Evolutionary conservation across 2,888 invertebrate species (phyloP).

Genomic region (Epinotia nisella): DNA sequence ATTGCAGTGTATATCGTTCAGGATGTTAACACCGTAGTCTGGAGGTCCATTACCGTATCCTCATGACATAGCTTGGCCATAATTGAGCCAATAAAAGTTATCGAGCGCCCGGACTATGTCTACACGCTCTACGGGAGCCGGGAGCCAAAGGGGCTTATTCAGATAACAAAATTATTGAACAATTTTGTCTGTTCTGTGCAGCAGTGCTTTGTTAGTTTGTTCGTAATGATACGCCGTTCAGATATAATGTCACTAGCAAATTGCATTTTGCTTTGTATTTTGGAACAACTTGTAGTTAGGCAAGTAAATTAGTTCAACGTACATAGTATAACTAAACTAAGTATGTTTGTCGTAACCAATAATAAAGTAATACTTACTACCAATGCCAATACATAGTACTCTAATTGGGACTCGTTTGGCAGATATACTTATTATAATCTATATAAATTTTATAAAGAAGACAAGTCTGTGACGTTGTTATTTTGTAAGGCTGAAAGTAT

Average conservation of each 20-base stretch:
- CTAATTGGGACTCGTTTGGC: too few relatives aligned
- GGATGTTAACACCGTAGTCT: constrained; percentile 53
- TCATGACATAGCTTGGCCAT: constrained; percentile 56
- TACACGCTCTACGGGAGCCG: constrained; percentile 45
- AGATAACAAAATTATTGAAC: constrained; percentile 47
- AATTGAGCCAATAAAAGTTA: constrained; percentile 68
- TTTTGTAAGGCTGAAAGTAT: too few relatives aligned
- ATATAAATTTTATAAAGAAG: too few relatives aligned
- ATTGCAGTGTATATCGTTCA: background rate
- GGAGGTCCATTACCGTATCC: constrained; percentile 49
- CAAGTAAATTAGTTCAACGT: constrained; percentile 1
- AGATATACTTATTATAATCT: too few relatives aligned
- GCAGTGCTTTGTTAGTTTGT: constrained; percentile 47
- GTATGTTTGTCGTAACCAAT: background rate
- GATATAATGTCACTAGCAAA: background rate
- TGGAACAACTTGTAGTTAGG: background rate
- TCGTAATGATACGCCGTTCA: constrained; percentile 7
- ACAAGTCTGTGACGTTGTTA: too few relatives aligned
- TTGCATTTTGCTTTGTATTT: background rate
- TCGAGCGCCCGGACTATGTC: constrained; percentile 43
- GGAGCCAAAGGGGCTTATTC: constrained; percentile 50
- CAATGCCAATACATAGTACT: background rate
- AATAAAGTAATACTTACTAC: background rate
- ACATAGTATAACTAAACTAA: background rate
- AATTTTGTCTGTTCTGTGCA: constrained; percentile 22